Percentiles rank a stretch among this genome's conserved stretches.
These are phyloP conservation scores for Listronotus oregonensis DNA, from an alignment of 1,140 invertebrate species.

Conservation along the genomic window DNA sequence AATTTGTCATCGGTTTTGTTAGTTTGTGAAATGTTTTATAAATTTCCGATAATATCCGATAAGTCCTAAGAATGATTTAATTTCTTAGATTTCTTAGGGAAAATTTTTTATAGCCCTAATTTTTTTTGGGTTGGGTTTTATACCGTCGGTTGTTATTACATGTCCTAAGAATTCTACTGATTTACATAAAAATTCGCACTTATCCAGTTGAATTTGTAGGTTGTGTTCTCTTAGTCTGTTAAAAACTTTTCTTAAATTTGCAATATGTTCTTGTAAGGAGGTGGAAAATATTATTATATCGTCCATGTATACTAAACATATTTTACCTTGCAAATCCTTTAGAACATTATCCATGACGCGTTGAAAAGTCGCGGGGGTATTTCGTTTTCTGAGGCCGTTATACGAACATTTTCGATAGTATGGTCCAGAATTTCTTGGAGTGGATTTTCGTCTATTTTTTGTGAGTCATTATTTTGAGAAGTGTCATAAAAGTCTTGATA, in stretches of 20 bases:
- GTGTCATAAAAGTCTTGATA: too few relatives aligned
- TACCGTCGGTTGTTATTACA: constrained; percentile 16
- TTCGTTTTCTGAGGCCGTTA: constrained; percentile 2
- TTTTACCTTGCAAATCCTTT: too few relatives aligned
- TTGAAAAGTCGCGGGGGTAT: constrained; percentile 56
- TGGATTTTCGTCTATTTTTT: too few relatives aligned
- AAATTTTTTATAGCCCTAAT: constrained; percentile 34
- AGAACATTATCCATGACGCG: constrained; percentile 53
- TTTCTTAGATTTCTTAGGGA: too few relatives aligned
- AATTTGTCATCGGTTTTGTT: too few relatives aligned
- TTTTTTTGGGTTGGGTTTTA: constrained; percentile 32
- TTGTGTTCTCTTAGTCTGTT: constrained; percentile 37
- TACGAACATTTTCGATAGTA: background rate
- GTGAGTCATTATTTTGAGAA: too few relatives aligned
- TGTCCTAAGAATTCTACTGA: constrained; percentile 40
- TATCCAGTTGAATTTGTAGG: constrained; percentile 44
- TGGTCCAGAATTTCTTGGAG: background rate
- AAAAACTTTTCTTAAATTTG: constrained; percentile 41
- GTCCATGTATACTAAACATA: too few relatives aligned
- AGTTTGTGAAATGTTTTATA: too few relatives aligned
- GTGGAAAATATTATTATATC: too few relatives aligned
- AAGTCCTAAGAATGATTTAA: too few relatives aligned
- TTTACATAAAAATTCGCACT: constrained; percentile 44
- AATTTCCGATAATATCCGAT: too few relatives aligned
- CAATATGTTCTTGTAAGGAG: constrained; percentile 42